A percentile compares a stretch with the other conserved stretches of the same genome.
phyloP scores from a whole-genome alignment of 2,888 invertebrate genomes.

The Ophion slaviceki region DNA sequence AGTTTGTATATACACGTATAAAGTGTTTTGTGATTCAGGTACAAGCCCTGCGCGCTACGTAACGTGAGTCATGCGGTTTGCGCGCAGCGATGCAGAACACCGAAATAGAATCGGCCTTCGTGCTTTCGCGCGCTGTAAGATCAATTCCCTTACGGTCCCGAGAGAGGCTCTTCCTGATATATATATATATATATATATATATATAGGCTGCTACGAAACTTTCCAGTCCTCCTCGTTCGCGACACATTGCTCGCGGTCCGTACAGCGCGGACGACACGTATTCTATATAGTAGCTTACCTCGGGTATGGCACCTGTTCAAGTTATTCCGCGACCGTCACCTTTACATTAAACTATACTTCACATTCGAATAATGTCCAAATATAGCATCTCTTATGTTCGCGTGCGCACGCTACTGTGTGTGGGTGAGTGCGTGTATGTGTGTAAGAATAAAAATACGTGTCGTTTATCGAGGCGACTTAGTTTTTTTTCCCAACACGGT shows the following conservation, averaged over 20 bases:
- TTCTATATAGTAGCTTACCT: not conserved
- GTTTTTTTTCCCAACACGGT: too few relatives aligned
- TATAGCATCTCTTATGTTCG: not conserved
- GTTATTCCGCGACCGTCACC: constrained; percentile 25
- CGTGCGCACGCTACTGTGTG: too few relatives aligned
- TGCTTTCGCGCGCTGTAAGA: constrained; percentile 49
- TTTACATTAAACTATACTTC: not conserved
- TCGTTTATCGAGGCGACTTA: too few relatives aligned
- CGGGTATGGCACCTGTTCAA: constrained; percentile 25
- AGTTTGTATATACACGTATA: too few relatives aligned
- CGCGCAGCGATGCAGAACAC: constrained; percentile 46
- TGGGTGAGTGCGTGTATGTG: too few relatives aligned
- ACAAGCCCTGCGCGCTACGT: not conserved
- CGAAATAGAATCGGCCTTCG: constrained; percentile 60
- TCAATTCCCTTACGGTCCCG: constrained; percentile 50
- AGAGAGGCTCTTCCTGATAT: constrained; percentile 11
- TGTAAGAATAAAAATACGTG: too few relatives aligned
- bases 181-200: too few relatives aligned
- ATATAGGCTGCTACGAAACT: constrained; percentile 2
- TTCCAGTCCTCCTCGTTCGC: constrained; percentile 21
- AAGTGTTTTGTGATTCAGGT: constrained; percentile 24
- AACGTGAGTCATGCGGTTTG: constrained; percentile 43
- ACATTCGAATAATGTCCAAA: constrained; percentile 18
- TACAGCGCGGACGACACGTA: not conserved
- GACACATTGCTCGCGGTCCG: not conserved